These are phyloP conservation scores for Nycticryphes semicollaris DNA, from an alignment of 2,113 vertebrate genomes.

Conservation along the genomic window DNA sequence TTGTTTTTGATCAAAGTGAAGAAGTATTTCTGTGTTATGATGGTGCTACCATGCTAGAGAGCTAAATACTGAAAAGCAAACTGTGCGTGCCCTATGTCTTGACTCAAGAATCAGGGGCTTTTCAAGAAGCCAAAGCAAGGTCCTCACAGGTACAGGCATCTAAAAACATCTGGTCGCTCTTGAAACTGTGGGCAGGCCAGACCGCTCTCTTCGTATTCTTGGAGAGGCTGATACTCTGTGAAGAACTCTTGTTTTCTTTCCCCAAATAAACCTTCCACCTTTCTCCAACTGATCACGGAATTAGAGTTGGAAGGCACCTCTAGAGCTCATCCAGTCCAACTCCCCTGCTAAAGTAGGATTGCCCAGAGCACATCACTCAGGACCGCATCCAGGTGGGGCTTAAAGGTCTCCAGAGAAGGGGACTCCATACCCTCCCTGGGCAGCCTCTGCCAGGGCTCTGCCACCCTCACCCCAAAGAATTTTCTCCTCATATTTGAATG, in stretches of 20 bases:
- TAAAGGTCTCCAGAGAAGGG: too few relatives aligned
- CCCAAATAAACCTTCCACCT: not conserved
- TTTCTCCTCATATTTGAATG: too few relatives aligned
- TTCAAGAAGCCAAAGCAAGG: not conserved
- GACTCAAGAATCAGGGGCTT: not conserved
- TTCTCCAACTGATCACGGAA: not conserved
- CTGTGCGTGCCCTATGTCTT: not conserved
- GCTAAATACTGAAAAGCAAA: not conserved
- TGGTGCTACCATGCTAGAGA: not conserved
- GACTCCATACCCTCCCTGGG: too few relatives aligned
- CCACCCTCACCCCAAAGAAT: too few relatives aligned
- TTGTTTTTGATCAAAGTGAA: not conserved
- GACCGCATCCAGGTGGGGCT: too few relatives aligned
- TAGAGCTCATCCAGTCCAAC: too few relatives aligned
- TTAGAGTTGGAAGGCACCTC: too few relatives aligned
- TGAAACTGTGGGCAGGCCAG: not conserved
- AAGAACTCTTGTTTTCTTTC: not conserved
- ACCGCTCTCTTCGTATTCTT: not conserved
- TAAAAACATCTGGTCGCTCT: not conserved
- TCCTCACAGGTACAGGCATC: not conserved
- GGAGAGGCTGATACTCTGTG: not conserved
- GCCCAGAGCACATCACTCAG: too few relatives aligned
- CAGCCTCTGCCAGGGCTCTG: too few relatives aligned
- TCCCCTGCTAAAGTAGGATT: too few relatives aligned
- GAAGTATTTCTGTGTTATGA: not conserved